phyloP scores from a whole-genome alignment of 2,797 vertebrate genomes.

The Rhinatrema bivittatum region DNA sequence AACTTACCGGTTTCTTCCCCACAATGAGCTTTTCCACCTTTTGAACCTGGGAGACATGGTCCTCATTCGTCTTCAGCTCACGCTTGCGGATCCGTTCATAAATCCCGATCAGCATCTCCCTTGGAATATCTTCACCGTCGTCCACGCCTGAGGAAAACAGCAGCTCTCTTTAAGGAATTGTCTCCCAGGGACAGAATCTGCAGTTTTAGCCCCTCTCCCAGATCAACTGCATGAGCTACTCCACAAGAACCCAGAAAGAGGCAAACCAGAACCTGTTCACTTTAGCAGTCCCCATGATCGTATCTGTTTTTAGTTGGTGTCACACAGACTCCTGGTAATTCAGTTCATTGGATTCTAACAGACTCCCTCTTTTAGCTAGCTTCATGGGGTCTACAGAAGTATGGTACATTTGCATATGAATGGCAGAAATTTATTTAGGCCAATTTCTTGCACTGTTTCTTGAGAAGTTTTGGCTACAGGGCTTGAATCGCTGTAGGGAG shows the following conservation, averaged over 20 bases:
- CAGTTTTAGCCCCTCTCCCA: neutral
- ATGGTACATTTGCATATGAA: no score
- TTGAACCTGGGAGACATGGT: constrained; percentile 95
- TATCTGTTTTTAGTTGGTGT: neutral
- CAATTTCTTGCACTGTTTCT: no score
- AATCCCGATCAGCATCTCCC: constrained; percentile 89
- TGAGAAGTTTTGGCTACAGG: no score
- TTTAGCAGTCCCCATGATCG: rapidly evolving
- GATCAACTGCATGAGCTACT: neutral
- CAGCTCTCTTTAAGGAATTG: neutral
- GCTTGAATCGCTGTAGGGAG: no score
- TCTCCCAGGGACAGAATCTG: neutral
- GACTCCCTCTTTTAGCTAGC: no score
- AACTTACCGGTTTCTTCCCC: constrained; percentile 90
- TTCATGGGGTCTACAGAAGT: no score
- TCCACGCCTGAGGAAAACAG: constrained; percentile 73
- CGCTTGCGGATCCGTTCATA: constrained; percentile 91
- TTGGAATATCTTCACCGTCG: constrained; percentile 90
- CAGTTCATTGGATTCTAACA: no score
- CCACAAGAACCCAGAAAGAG: neutral
- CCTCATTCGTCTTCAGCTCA: constrained; percentile 92
- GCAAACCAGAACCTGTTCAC: rapidly evolving
- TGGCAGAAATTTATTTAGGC: no score
- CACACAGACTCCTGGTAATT: no score
- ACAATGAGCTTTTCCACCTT: constrained; percentile 98